Base-by-base conservation (phyloP, 2,113 vertebrate genomes). In the Pogonocichla stellata region DNA sequence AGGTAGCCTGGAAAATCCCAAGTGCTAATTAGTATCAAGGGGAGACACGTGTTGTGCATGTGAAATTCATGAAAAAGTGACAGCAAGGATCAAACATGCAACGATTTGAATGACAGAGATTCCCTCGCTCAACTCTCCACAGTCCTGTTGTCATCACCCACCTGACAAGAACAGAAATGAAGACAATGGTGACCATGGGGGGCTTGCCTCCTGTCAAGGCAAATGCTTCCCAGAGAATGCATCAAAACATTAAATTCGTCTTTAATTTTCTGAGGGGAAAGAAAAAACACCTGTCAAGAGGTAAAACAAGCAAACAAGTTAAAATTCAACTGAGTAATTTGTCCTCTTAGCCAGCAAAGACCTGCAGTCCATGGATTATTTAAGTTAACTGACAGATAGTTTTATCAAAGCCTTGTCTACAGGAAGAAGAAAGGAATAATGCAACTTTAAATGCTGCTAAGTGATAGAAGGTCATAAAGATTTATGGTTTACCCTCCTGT, bases 391-490 rank as follows among this genome's bases (percentile, higher is more conserved):
- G 92, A 92, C 58, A 89, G 84, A 94, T 92, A 92, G 90, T 97
- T 97, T 96, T 94, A 93, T 97, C 94, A 95, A 96, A 96, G 81
- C 71, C 86, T 93, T 95, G 81, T 96, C 75, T 90, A 71, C 77
- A 77, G 88, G 90, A 91, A 92, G 96, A 96, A 96, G 88, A 92
- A 87, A 38, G 71, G 79, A 97, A 90, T 86, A 88, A 95, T 92
- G 88, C 78, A 86, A 84, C 62, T 96, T 96, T 97, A 98, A 97
- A 90, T 81, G 88, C 86, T 94, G 67, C 89, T 96, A 92, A 96
- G 86, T 91, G 42, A 90, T 97, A 86, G 95, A 97, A 96, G 95
- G 96, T 97, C 95, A 97, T 73, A 77, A 97, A 93, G 95, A 97
- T 97, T 96, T 95, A 97, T 83, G 80, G 93, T 91, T 97, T 96